Evolutionary conservation across 2,888 invertebrate species (phyloP).

Genomic region (Leptinotarsa rubiginosa): DNA sequence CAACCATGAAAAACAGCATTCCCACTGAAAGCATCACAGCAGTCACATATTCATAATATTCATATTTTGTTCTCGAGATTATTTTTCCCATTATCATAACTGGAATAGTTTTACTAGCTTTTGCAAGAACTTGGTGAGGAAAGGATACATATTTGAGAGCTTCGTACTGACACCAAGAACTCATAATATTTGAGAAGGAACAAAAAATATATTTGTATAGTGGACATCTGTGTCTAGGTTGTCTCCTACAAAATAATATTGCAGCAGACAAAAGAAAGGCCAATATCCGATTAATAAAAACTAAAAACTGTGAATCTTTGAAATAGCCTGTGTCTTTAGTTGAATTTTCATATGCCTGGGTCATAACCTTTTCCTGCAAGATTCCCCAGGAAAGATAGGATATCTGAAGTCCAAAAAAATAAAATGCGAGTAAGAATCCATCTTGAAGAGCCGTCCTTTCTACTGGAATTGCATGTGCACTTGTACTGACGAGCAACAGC

Average conservation of each 20-base stretch:
- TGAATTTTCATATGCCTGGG: constrained; percentile 77
- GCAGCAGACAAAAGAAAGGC: constrained; percentile 81
- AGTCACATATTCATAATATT: constrained; percentile 91
- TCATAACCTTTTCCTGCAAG: constrained; percentile 98
- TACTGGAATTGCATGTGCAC: constrained; percentile 32
- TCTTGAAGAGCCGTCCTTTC: constrained; percentile 70
- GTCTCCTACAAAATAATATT: constrained; percentile 73
- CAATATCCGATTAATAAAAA: constrained; percentile 92
- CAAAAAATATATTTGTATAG: constrained; percentile 95
- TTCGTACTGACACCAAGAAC: constrained; percentile 99
- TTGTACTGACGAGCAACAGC: constrained; percentile 56
- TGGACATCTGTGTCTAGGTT: constrained; percentile 83
- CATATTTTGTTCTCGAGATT: constrained; percentile 87
- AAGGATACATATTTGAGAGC: constrained; percentile 98
- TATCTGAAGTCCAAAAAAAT: constrained; percentile 88
- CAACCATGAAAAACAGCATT: constrained; percentile 92
- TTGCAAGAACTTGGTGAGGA: constrained; percentile 95
- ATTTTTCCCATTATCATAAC: constrained; percentile 99
- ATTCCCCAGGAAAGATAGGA: constrained; percentile 97
- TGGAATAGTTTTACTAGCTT: constrained; percentile 98
- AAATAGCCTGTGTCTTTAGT: constrained; percentile 78
- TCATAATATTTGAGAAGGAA: constrained; percentile 96
- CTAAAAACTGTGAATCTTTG: constrained; percentile 95
- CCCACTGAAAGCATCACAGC: constrained; percentile 91
- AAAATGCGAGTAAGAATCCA: constrained; percentile 75